These are phyloP conservation scores for Lasioglossum zephyrum DNA, from an alignment of 2,888 invertebrate species.

Conservation along the genomic window DNA sequence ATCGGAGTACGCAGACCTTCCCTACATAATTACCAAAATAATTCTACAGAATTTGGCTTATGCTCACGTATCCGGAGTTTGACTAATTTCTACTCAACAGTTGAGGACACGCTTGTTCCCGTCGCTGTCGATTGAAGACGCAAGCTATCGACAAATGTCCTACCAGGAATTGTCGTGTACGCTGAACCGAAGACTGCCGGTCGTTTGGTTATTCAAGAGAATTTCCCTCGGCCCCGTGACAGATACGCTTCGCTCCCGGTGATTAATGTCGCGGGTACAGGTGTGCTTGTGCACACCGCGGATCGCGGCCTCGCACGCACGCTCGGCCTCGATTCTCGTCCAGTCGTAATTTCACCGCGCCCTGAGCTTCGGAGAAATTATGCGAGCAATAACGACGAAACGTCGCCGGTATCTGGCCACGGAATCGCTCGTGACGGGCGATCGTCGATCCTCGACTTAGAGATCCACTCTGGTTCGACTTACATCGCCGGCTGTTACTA, in stretches of 20 bases:
- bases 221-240: conserved; percentile 55
- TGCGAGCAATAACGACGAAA: conserved; percentile 73
- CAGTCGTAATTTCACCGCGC: conserved; percentile 68
- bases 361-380: conserved; percentile 71
- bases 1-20: too few relatives aligned
- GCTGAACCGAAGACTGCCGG: conserved; percentile 18
- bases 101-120: background rate
- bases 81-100: background rate
- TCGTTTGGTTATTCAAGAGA: conserved; percentile 37
- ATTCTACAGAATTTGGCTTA: background rate
- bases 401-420: conserved; percentile 68
- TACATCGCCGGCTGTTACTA: background rate
- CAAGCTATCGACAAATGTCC: background rate
- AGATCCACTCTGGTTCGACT: background rate
- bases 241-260: conserved; percentile 53
- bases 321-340: conserved; percentile 55
- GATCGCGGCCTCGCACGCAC: conserved; percentile 62
- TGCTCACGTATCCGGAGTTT: background rate
- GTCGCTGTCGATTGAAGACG: background rate
- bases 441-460: conserved; percentile 65
- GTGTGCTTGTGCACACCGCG: conserved; percentile 55
- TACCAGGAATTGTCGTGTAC: background rate
- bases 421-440: conserved; percentile 71
- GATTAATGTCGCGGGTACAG: conserved; percentile 69
- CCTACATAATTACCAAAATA: too few relatives aligned